Base-by-base conservation (phyloP, 37 sponge, comb jelly and placozoan species). In the Bolinopsis microptera region DNA sequence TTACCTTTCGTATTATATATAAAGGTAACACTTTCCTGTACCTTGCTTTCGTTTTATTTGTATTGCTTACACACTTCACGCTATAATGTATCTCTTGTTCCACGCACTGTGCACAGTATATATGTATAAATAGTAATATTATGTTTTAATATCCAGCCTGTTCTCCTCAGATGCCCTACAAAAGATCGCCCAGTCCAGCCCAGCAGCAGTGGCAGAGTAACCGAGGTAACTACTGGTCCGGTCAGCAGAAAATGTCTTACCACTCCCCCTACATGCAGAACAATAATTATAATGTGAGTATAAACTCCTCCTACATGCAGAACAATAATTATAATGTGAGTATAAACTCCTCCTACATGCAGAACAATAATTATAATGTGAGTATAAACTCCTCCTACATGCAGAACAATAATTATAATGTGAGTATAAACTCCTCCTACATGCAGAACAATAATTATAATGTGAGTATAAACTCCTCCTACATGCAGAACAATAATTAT, bases 181-280 rank as follows among this genome's bases (percentile, higher is more conserved):
- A 80, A 22, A 34, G 82, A 22, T 80, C 82, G 1, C 82, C 82
- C 36, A 30, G 32, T 1, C 82, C 82, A 1, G 38, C 32, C 34
- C 82, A 33, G 37, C 82, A 80, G 21, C 74, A 70, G 30, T 80
- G 82, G 82, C 38, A 35, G 38, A 35, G 37, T 30, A 33, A 35
- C 38, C 35, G 82, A 33, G 38, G 38, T 34, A 80, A 80, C 82
- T 80, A 80, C 37, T 33, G 82, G 82, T 28, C 74, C 21, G 74
- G 74, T 70, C 74, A 70, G 74, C 74, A 70, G 74, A 70, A 70
- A n/a, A 70, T 70, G 74, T n/a, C 74, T n/a, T 70, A 70, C 74
- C 74, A 70, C 74, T 70, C 74, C 16, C 74, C 74, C 2, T 70
- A 70, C 74, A 70, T 70, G 74, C 28, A 22, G 30, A 70, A 70